These are phyloP conservation scores for Pheosia tremula DNA, from an alignment of 2,888 invertebrate genomes.

Conservation along the genomic window DNA sequence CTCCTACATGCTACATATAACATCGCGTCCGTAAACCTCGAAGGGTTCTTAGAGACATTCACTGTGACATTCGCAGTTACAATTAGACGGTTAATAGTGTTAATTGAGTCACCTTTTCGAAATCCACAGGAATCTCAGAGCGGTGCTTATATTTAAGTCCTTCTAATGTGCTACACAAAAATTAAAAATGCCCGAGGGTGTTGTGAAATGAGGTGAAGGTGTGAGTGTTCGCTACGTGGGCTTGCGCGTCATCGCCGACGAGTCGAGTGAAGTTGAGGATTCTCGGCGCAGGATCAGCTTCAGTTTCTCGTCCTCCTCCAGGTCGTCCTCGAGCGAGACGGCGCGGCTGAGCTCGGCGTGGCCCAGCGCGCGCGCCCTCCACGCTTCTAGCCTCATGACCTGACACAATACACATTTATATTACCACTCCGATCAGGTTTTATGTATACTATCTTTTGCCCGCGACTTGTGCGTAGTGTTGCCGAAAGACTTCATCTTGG, in stretches of 20 bases:
- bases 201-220: neutral
- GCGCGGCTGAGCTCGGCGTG: constrained; percentile 64
- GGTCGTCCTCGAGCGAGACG: constrained; percentile 70
- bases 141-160: no score
- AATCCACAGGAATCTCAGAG: no score
- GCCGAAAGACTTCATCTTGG: no score
- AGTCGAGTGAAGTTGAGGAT: constrained; percentile 68
- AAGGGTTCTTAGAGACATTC: no score
- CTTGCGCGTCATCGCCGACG: constrained; percentile 51
- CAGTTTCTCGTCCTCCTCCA: constrained; percentile 73
- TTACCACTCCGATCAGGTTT: constrained; percentile 14
- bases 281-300: constrained; percentile 68
- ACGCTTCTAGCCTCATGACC: constrained; percentile 90
- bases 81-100: no score
- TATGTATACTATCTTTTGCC: neutral
- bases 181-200: no score
- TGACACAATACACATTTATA: constrained; percentile 44
- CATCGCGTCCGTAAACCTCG: no score
- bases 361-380: constrained; percentile 85
- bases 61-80: no score
- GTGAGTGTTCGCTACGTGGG: constrained; percentile 52
- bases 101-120: no score
- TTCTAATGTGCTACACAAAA: no score
- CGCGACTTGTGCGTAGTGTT: no score
- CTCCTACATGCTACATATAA: no score